These are phyloP conservation scores for Neocloeon triangulifer DNA, from an alignment of 1,140 invertebrate species.

Conservation along the genomic window DNA sequence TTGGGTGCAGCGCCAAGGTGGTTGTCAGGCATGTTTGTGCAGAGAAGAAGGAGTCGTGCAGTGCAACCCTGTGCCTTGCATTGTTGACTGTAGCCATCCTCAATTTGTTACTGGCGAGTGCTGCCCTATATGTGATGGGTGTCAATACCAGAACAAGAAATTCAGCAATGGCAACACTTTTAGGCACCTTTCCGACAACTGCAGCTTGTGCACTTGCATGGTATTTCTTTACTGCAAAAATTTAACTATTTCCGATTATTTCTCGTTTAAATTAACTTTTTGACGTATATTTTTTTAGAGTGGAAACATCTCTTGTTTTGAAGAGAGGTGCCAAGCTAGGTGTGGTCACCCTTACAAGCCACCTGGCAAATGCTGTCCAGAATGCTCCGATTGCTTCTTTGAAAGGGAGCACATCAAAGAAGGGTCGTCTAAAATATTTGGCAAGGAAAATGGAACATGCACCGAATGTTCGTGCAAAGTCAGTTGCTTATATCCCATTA, in stretches of 20 bases:
- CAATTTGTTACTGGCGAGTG: constrained; percentile 3
- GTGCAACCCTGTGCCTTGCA: constrained; percentile 3
- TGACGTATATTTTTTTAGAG: neutral
- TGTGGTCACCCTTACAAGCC: neutral
- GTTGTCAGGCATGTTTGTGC: constrained; percentile 4
- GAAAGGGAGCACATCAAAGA: neutral
- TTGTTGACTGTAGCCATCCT: constrained; percentile 3
- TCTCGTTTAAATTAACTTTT: neutral
- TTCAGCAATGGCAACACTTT: neutral
- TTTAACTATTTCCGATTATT: neutral
- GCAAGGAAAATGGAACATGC: neutral
- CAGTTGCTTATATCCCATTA: neutral
- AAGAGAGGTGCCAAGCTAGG: neutral
- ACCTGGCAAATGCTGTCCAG: neutral
- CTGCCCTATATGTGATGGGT: constrained; percentile 5
- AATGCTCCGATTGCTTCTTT: neutral
- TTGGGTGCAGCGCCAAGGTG: constrained; percentile 3
- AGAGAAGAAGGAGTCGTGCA: neutral
- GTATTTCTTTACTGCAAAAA: neutral
- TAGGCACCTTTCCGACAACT: constrained; percentile 1
- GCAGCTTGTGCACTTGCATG: constrained; percentile 1
- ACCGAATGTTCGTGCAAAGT: neutral
- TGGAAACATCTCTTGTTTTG: neutral
- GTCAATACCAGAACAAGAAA: constrained; percentile 1
- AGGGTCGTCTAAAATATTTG: neutral